phyloP scores from a whole-genome alignment of 2,888 invertebrate species.

The Lepetodrilus schrolli region DNA sequence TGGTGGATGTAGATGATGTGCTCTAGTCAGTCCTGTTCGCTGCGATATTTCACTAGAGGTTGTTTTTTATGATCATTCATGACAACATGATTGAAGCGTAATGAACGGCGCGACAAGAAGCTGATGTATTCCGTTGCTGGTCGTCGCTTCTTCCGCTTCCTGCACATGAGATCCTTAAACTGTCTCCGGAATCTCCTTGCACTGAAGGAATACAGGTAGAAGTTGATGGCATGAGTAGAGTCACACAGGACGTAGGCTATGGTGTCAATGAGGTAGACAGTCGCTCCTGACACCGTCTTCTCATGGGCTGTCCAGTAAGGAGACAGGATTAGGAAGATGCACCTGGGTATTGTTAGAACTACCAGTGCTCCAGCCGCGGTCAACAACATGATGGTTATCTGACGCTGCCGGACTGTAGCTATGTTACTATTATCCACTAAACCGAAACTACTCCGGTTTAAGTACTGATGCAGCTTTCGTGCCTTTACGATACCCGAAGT shows the following conservation, averaged over 20 bases:
- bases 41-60: too few species aligned
- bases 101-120: too few species aligned
- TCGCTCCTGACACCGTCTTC: conserved; percentile 17
- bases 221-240: conserved; percentile 61
- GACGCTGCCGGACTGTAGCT: background rate
- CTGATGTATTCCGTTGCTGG: too few species aligned
- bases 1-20: too few species aligned
- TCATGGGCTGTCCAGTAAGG: background rate
- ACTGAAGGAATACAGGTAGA: conserved; percentile 61
- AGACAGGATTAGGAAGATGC: conserved; percentile 37
- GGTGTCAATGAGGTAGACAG: conserved; percentile 30
- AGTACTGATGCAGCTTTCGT: background rate
- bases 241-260: conserved; percentile 51
- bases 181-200: conserved; percentile 54
- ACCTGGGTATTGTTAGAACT: background rate
- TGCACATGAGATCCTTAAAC: conserved; percentile 47
- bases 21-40: too few species aligned
- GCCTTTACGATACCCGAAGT: conserved; percentile 37
- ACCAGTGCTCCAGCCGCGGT: conserved; percentile 31
- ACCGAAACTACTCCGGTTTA: background rate
- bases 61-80: too few species aligned
- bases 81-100: too few species aligned
- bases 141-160: conserved; percentile 16
- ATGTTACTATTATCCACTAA: background rate
- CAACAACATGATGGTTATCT: conserved; percentile 43